Base-by-base conservation (phyloP, 1,140 invertebrate genomes). In the Penaeus japonicus region DNA sequence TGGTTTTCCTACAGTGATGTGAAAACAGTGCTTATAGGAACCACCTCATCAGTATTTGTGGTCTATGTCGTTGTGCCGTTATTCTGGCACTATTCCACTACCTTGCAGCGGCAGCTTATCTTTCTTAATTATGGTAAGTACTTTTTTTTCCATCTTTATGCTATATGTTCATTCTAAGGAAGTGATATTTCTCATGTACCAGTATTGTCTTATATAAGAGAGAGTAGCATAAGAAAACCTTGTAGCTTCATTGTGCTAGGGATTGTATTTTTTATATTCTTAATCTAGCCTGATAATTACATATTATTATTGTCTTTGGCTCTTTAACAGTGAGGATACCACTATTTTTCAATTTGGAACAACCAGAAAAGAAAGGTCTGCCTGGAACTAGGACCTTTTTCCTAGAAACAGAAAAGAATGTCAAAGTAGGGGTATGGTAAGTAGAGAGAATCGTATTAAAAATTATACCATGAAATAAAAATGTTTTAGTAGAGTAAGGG, bases 371-470 rank as follows among this genome's bases (percentile, higher is more conserved):
- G 59, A 57, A 79, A 35, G 85, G 85, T 20, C 55, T 86, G 1
- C 85, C 75, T 47, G 85, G 85, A 79, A 86, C 77, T 47, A 75
- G 85, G 4, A 86, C 65, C 53, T 86, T 86, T 80, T 80, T 79
- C 79, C 22, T 86, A 17, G 57, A 57, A 30, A 86, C 85, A 59
- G 85, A 86, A 30, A 79, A 86, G 65, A 55, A 80, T 65, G 73
- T 86, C 30, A 62, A 55, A 24, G 55, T 86, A 47, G 85, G 85
- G 12, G 57, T 86, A 65, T 86, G 85, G 85, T 86, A 55, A 78
- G 85, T 62, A 47, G 20, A 47, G 1, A 20, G 18, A 59, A 35
- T 35, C 1, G 0, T 10, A 12, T 81, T 30, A 30, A 24, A 55
- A 17, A 54, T 82, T 4, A 59, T 59, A 30, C 0, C 32, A 0